Conservation (phyloP, 1,140 invertebrate genomes). For the Pemphigus obesinymphae region DNA sequence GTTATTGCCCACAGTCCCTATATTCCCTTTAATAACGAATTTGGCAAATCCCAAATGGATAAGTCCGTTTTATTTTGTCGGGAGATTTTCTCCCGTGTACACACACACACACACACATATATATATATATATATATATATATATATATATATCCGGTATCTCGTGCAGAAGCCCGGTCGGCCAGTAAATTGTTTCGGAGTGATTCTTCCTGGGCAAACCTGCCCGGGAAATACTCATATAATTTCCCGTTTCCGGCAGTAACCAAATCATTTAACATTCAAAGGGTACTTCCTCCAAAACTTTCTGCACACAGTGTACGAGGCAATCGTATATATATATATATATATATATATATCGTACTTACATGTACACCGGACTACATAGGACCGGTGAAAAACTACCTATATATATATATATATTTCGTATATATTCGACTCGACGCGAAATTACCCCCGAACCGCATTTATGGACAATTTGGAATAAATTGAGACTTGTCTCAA, state of each 20-base stretch:
- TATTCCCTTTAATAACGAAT: constrained; percentile 33
- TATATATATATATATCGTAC: too few relatives aligned
- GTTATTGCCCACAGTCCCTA: neutral
- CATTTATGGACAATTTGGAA: too few relatives aligned
- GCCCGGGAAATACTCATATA: neutral
- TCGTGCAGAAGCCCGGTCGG: neutral
- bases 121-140: neutral
- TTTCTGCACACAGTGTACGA: neutral
- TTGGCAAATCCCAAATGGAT: constrained; percentile 29
- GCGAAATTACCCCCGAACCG: too few relatives aligned
- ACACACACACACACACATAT: neutral
- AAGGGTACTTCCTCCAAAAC: neutral
- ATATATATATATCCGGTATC: neutral
- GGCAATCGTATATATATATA: neutral
- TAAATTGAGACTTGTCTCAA: too few relatives aligned
- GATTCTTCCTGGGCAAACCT: neutral
- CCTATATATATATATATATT: too few relatives aligned
- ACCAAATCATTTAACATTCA: neutral
- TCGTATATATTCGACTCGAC: too few relatives aligned
- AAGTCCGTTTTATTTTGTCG: neutral
- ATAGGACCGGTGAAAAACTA: too few relatives aligned
- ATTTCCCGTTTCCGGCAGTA: neutral
- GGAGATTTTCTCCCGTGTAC: neutral
- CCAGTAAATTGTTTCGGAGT: constrained; percentile 26
- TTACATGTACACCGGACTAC: too few relatives aligned